These are phyloP conservation scores for Loxodonta africana DNA, from an alignment of 2,113 vertebrate genomes.

Conservation along the genomic window DNA sequence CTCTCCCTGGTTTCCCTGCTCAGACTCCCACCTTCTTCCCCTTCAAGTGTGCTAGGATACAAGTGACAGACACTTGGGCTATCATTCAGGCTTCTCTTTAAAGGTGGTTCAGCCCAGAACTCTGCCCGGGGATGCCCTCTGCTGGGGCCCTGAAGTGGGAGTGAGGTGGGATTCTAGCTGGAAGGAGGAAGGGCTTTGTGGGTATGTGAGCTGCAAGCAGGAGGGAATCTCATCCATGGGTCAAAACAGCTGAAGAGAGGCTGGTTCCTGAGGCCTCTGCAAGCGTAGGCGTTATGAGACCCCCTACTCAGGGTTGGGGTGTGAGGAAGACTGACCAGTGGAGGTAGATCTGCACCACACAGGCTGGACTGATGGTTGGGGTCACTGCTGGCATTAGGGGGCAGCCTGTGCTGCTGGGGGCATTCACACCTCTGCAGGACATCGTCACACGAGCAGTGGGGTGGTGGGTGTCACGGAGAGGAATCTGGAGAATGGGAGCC, in stretches of 20 bases:
- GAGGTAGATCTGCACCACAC: rapidly evolving
- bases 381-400: neutral
- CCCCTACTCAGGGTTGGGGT: neutral
- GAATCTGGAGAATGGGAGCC: neutral
- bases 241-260: neutral
- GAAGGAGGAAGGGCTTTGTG: neutral
- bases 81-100: neutral
- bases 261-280: neutral
- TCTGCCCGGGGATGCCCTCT: neutral
- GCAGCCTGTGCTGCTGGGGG: neutral
- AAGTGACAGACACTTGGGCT: neutral
- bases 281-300: neutral
- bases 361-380: neutral
- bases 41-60: neutral
- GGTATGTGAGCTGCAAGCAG: neutral
- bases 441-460: rapidly evolving
- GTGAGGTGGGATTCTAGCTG: neutral
- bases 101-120: neutral
- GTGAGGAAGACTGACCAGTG: neutral
- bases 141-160: neutral
- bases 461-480: neutral
- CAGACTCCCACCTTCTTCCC: no score
- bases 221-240: neutral
- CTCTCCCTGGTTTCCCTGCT: neutral
- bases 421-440: neutral